Evolutionary conservation across 2,797 vertebrate genomes (phyloP).

Genomic region (Sebastiscus albofasciatus): DNA sequence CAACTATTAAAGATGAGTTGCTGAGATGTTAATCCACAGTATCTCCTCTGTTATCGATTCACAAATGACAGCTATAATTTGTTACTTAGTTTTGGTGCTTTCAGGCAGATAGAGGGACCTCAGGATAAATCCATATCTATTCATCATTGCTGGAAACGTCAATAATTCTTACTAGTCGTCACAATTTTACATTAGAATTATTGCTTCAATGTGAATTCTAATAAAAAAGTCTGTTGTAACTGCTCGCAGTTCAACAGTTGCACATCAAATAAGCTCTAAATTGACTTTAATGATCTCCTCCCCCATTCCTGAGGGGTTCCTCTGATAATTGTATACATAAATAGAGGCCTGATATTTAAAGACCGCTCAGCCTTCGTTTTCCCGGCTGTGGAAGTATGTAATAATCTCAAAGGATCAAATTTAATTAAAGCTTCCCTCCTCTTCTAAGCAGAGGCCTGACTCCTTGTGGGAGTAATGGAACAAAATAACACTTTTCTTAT

Average conservation of each 20-base stretch:
- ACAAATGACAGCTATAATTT: not conserved
- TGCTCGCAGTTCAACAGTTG: not conserved
- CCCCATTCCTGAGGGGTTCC: conserved; percentile 4
- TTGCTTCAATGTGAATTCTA: not conserved
- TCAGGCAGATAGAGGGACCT: not conserved
- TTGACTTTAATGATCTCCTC: conserved; percentile 36
- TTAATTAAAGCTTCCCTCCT: conserved; percentile 15
- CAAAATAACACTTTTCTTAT: not conserved
- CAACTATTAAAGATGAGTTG: not conserved
- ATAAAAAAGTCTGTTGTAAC: not conserved
- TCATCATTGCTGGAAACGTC: too few species aligned
- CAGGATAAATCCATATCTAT: not conserved
- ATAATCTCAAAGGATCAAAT: conserved; percentile 32
- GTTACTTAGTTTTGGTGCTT: not conserved
- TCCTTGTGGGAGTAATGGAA: conserved; percentile 7
- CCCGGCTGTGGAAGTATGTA: conserved; percentile 4
- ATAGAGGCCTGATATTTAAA: conserved; percentile 60
- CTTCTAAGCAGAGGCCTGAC: not conserved
- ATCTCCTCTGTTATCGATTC: not conserved
- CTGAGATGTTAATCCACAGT: not conserved
- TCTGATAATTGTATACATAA: conserved; percentile 24
- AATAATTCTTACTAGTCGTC: not conserved
- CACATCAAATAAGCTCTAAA: conserved; percentile 15
- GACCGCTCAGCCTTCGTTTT: conserved; percentile 23
- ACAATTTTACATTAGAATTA: not conserved